Percentiles rank a stretch among this genome's conserved stretches.
Evolutionary conservation across 2,797 vertebrate species (phyloP).

Genomic region (Chromobotia macracanthus): DNA sequence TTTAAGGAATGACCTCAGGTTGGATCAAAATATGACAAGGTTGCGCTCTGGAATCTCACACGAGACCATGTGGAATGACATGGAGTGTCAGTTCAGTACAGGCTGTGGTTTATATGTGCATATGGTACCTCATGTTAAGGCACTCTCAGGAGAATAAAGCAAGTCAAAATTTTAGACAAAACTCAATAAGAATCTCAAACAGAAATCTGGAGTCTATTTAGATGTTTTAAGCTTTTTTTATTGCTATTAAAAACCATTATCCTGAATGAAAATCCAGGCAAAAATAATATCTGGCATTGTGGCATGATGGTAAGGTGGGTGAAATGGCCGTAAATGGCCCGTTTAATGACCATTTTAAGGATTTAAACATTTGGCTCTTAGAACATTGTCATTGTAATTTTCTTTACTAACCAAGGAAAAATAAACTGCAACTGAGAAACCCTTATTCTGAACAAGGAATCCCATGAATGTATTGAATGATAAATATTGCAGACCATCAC

Average conservation of each 20-base stretch:
- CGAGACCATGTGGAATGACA: slow-evolving; percentile 64
- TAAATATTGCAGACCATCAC: slow-evolving; percentile 63
- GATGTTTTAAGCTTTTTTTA: slow-evolving; percentile 77
- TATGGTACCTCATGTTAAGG: slow-evolving; percentile 55
- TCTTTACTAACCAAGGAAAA: slow-evolving; percentile 41
- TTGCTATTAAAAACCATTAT: slow-evolving; percentile 78
- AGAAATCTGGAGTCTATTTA: slow-evolving; percentile 36
- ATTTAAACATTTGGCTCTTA: slow-evolving; percentile 58
- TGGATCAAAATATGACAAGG: slow-evolving; percentile 68
- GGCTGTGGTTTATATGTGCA: slow-evolving; percentile 55
- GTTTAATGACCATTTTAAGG: slow-evolving; percentile 52
- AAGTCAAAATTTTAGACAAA: slow-evolving; percentile 31
- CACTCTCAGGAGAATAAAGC: slow-evolving; percentile 30
- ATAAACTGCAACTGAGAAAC: slow-evolving; percentile 3
- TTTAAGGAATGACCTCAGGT: slow-evolving; percentile 55
- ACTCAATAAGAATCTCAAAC: slow-evolving; percentile 37
- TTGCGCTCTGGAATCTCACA: slow-evolving; percentile 58
- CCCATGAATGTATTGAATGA: slow-evolving; percentile 57
- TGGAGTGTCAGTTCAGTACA: slow-evolving; percentile 67
- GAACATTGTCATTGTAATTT: slow-evolving; percentile 51
- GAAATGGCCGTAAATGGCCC: slow-evolving; percentile 53
- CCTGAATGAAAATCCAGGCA: slow-evolving; percentile 63
- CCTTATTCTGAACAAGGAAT: slow-evolving; percentile 62
- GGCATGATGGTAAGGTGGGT: slow-evolving; percentile 53
- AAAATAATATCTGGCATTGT: slow-evolving; percentile 74